These are phyloP conservation scores for Megalopta genalis DNA, from an alignment of 1,140 invertebrate species.

Conservation along the genomic window DNA sequence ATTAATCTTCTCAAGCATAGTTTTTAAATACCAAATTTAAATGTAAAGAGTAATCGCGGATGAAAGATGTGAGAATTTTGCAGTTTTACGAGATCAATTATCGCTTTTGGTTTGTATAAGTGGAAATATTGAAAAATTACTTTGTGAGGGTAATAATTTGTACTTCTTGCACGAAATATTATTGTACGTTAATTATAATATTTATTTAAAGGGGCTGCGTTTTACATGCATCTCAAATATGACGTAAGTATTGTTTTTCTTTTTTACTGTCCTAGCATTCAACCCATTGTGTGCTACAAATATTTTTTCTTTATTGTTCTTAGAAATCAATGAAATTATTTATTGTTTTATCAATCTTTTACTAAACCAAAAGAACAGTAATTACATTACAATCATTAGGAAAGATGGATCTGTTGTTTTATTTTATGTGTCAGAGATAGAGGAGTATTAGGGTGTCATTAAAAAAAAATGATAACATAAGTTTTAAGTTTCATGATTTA, in stretches of 20 bases:
- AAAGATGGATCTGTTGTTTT: not conserved
- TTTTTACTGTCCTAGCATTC: not conserved
- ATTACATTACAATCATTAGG: not conserved
- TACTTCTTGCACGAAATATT: not conserved
- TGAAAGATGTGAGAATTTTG: slow-evolving; percentile 15
- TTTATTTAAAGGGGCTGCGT: not conserved
- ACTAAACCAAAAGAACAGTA: not conserved
- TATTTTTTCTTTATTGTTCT: not conserved
- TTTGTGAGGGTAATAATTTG: not conserved
- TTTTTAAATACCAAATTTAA: slow-evolving; percentile 10
- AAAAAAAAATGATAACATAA: no score
- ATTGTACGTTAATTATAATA: slow-evolving; percentile 5
- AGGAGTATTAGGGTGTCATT: no score
- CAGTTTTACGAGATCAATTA: not conserved
- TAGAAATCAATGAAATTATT: not conserved
- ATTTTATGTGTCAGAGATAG: not conserved
- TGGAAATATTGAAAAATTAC: not conserved
- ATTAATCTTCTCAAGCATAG: slow-evolving; percentile 8
- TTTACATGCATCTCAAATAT: not conserved
- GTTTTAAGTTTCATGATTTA: no score
- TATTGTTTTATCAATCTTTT: not conserved
- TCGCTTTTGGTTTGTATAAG: not conserved
- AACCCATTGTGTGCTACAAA: not conserved
- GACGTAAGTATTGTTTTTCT: not conserved
- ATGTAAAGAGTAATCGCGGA: slow-evolving; percentile 16